A percentile compares a stretch with the other conserved stretches of the same genome.
Conservation (phyloP, 2,113 vertebrate genomes). For the Carassius gibelio region DNA sequence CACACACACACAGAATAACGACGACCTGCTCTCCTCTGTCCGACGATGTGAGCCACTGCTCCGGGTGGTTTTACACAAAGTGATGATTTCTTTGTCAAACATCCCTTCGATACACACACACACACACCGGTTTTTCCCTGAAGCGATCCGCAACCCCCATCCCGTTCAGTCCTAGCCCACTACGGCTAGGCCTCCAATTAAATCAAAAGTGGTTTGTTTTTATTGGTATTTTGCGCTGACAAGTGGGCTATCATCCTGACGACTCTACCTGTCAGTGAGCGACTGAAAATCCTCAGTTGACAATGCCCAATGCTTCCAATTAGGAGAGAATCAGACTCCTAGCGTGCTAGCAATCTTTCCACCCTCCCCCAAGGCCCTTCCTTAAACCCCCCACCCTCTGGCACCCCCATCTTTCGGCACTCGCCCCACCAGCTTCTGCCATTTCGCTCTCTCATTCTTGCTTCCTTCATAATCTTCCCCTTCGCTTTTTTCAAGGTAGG, state of each 20-base stretch:
- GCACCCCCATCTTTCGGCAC: slow-evolving; percentile 58
- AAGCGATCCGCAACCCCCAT: slow-evolving; percentile 51
- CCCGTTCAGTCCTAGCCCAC: slow-evolving; percentile 51
- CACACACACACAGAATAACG: slow-evolving; percentile 43
- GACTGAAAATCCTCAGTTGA: slow-evolving; percentile 96
- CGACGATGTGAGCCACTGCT: slow-evolving; percentile 53
- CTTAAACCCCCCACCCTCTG: slow-evolving; percentile 15
- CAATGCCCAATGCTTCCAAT: slow-evolving; percentile 99
- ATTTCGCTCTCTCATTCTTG: slow-evolving; percentile 60
- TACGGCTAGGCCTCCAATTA: slow-evolving; percentile 94
- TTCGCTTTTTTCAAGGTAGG: slow-evolving; percentile 67
- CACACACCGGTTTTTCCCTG: slow-evolving; percentile 54
- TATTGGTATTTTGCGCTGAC: slow-evolving; percentile 99
- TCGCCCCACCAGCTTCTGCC: slow-evolving; percentile 73
- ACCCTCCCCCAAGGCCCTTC: slow-evolving; percentile 82
- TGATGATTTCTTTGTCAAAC: slow-evolving; percentile 82
- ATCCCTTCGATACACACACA: slow-evolving; percentile 58
- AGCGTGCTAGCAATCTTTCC: slow-evolving; percentile 91
- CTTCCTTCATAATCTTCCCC: slow-evolving; percentile 69
- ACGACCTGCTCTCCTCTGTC: slow-evolving; percentile 46
- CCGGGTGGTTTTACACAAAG: slow-evolving; percentile 55
- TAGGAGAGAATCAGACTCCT: slow-evolving; percentile 91
- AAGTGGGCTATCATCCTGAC: slow-evolving; percentile 99
- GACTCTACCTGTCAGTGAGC: slow-evolving; percentile 97
- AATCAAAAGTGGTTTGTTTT: slow-evolving; percentile 99